Conservation (phyloP, 1,140 invertebrate species). For the Zaprionus nigranus region DNA sequence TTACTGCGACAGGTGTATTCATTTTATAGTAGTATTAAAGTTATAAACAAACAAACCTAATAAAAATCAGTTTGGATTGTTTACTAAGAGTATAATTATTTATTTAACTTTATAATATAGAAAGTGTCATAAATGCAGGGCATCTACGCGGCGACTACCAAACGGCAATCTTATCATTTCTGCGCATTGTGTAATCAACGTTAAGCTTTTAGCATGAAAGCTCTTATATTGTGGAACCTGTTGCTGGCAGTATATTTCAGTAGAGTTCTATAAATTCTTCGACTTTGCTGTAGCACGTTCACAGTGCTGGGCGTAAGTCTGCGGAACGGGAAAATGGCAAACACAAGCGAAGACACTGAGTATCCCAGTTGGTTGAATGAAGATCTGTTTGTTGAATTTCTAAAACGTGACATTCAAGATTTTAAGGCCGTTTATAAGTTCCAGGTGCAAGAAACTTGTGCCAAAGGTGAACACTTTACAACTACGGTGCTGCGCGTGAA, state of each 20-base stretch:
- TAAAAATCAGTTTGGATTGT: background rate
- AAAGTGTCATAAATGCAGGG: background rate
- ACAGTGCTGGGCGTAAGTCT: background rate
- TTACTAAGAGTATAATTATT: background rate
- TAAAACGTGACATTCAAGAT: slow-evolving; percentile 50
- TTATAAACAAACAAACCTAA: too few relatives aligned
- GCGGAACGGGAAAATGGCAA: slow-evolving; percentile 23
- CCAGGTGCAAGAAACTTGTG: slow-evolving; percentile 38
- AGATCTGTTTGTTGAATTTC: slow-evolving; percentile 42
- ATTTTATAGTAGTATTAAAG: too few relatives aligned
- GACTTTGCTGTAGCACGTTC: background rate
- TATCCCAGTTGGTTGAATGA: slow-evolving; percentile 49
- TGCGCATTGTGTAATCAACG: background rate
- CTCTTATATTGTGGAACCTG: background rate
- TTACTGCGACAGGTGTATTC: too few relatives aligned
- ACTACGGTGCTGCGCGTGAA: slow-evolving; percentile 50
- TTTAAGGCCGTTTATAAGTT: slow-evolving; percentile 51
- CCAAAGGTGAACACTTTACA: slow-evolving; percentile 72
- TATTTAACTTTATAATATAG: background rate
- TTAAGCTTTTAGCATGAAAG: slow-evolving; percentile 20
- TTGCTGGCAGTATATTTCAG: background rate
- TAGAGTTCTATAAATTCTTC: background rate
- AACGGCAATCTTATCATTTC: background rate
- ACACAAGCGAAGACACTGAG: background rate
- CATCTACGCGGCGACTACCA: background rate